Evolutionary conservation across 2,797 vertebrate genomes (phyloP).

Genomic region (Amphiprion clarkii): DNA sequence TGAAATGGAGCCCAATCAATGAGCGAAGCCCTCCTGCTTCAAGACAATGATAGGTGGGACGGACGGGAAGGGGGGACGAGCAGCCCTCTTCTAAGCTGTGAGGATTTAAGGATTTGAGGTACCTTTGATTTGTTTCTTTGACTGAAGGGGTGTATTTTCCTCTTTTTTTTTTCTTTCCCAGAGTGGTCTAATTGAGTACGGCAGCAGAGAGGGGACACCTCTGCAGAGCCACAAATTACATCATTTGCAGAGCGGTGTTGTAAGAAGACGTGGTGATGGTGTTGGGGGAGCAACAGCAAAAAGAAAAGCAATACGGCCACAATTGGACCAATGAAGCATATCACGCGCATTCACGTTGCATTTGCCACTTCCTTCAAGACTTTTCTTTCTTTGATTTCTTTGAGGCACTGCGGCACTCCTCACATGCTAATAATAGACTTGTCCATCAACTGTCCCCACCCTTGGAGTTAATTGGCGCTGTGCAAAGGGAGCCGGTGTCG

Average conservation of each 20-base stretch:
- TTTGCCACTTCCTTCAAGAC: conserved; percentile 81
- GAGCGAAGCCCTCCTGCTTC: conserved; percentile 1
- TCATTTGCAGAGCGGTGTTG: conserved; percentile 63
- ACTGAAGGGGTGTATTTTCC: conserved; percentile 39
- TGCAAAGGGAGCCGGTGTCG: conserved; percentile 71
- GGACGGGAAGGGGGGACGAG: conserved; percentile 11
- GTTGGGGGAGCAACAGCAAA: conserved; percentile 29
- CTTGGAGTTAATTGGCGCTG: conserved; percentile 85
- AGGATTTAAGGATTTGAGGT: conserved; percentile 36
- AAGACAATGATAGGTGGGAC: conserved; percentile 47
- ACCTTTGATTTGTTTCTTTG: conserved; percentile 65
- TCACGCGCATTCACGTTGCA: conserved; percentile 79
- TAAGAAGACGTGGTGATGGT: conserved; percentile 18
- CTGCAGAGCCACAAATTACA: conserved; percentile 61
- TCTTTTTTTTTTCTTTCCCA: conserved; percentile 45
- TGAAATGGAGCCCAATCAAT: conserved; percentile 56
- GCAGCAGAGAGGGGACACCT: conserved; percentile 41
- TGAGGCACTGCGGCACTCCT: conserved; percentile 78
- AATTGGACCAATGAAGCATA: conserved; percentile 85
- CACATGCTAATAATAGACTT: conserved; percentile 85
- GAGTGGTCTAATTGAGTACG: conserved; percentile 53
- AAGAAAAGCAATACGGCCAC: conserved; percentile 73
- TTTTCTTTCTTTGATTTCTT: conserved; percentile 83
- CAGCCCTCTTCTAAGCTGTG: conserved; percentile 38
- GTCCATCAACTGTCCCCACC: conserved; percentile 86